phyloP scores from a whole-genome alignment of 2,888 invertebrate species.

The Smittia sp. region DNA sequence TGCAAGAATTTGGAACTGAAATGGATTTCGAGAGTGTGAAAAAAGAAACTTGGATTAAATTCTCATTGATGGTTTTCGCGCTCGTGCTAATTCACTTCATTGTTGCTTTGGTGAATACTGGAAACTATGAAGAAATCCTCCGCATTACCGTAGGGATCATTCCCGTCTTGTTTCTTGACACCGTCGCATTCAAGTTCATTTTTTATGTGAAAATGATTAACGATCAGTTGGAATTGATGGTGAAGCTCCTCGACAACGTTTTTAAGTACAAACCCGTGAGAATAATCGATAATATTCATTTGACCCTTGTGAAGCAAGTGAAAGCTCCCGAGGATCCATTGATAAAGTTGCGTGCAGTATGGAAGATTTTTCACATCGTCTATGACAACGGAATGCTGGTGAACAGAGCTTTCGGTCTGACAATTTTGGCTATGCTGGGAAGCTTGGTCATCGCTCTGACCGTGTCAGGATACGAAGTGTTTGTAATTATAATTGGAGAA shows the following conservation, averaged over 20 bases:
- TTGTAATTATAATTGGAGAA: neutral
- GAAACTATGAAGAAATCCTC: neutral
- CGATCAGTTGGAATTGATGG: neutral
- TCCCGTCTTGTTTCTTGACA: neutral
- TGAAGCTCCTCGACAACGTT: neutral
- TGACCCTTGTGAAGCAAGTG: too few species aligned
- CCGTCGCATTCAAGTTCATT: neutral
- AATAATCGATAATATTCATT: neutral
- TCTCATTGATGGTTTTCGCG: neutral
- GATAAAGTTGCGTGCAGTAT: neutral
- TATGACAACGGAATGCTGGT: constrained; percentile 17
- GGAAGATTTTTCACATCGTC: constrained; percentile 13
- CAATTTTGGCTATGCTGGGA: neutral
- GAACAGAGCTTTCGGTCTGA: neutral
- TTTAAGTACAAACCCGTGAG: neutral
- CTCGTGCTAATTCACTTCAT: neutral
- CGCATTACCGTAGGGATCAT: too few species aligned
- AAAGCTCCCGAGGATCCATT: too few species aligned
- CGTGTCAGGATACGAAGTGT: neutral
- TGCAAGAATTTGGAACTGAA: neutral
- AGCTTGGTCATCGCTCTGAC: neutral
- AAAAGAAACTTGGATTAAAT: neutral
- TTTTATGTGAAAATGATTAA: neutral
- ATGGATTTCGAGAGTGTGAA: neutral
- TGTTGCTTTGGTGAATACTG: neutral